Evolutionary conservation across 2,113 vertebrate species (phyloP).

Genomic region (Clarias macrocephalus): DNA sequence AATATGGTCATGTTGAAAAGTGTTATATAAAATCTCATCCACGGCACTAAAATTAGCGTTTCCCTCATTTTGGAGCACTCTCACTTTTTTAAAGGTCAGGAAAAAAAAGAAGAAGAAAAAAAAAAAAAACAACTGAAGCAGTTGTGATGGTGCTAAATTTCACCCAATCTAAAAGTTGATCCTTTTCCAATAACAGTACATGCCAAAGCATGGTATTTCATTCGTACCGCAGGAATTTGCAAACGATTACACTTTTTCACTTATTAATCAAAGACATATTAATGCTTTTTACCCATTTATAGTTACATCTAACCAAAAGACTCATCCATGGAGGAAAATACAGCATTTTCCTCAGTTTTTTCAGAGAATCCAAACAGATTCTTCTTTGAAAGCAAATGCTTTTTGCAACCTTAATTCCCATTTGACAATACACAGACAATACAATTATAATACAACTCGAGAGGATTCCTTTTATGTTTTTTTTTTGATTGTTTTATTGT

Average conservation of each 20-base stretch:
- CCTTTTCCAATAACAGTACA: background rate
- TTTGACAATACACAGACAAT: slow-evolving; percentile 20
- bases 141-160: background rate
- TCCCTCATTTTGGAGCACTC: background rate
- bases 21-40: background rate
- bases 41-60: background rate
- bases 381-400: background rate
- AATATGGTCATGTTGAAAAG: background rate
- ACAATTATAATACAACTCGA: slow-evolving; percentile 9
- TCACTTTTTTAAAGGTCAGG: background rate
- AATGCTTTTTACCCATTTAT: background rate
- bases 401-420: background rate
- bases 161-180: background rate
- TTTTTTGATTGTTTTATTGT: slow-evolving; percentile 55
- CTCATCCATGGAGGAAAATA: background rate
- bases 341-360: too few relatives aligned
- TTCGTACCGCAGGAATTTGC: background rate
- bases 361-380: background rate
- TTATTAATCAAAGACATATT: background rate
- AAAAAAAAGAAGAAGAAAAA: too few relatives aligned
- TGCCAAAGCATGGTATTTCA: background rate
- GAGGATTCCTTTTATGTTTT: slow-evolving; percentile 44
- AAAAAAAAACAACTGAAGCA: background rate
- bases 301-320: background rate
- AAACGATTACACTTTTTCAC: background rate